phyloP scores from a whole-genome alignment of 2,797 vertebrate species.

The Nothura maculosa region DNA sequence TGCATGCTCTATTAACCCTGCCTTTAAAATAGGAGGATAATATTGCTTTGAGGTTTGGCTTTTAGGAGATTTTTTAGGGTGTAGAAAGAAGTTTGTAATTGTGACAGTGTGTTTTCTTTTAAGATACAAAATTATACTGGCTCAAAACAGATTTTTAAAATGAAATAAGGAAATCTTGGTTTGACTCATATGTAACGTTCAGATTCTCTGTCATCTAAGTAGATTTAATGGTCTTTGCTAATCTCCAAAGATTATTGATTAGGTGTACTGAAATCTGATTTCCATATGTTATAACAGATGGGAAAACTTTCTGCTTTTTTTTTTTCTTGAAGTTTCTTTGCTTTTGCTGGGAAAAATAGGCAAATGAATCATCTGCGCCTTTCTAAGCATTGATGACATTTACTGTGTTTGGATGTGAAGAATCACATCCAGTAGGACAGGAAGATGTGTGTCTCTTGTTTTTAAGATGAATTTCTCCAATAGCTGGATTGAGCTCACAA shows the following conservation, averaged over 20 bases:
- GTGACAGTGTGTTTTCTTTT: neutral
- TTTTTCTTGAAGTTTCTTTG: neutral
- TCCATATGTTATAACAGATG: neutral
- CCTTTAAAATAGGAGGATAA: neutral
- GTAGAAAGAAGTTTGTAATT: neutral
- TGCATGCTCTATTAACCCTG: neutral
- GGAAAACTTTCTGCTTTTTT: neutral
- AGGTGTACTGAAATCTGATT: neutral
- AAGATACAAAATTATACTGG: neutral
- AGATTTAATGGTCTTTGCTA: neutral
- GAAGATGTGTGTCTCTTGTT: no score
- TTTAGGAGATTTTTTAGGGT: neutral
- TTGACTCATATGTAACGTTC: neutral
- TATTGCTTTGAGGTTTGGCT: neutral
- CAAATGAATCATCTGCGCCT: neutral
- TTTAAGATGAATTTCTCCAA: neutral
- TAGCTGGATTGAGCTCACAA: neutral
- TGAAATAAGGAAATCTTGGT: neutral
- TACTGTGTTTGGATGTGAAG: neutral
- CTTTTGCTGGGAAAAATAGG: neutral
- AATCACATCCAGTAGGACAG: no score
- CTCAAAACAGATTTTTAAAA: neutral
- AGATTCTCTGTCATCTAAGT: neutral
- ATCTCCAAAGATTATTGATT: neutral
- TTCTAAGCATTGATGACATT: neutral